Base-by-base conservation (phyloP, 2,797 vertebrate genomes). In the Lacerta bilineata region DNA sequence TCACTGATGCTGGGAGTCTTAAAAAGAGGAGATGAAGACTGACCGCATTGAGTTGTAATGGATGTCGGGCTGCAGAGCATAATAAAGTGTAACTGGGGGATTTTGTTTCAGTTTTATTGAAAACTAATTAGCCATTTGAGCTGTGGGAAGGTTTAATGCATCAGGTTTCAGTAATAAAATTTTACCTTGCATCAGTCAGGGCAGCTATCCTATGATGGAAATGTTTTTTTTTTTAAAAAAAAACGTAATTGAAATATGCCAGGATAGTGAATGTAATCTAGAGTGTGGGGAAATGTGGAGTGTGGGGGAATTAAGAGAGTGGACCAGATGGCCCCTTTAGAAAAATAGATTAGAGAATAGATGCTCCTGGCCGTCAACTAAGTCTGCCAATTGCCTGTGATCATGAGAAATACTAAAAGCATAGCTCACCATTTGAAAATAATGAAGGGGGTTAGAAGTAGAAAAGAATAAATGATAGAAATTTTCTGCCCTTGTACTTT, bases 81-180 rank as follows among this genome's bases (percentile, higher is more conserved):
- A 91, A 83, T 91, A 86, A 91, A 91, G 86, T 59, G 25, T 23
- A 69, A 77, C 46, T 88, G 72, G 25, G 15, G 20, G 9, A 39
- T n/a, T 69, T 88, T 85, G 89, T 92, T 88, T 33, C 9, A 43
- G 3, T 89, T 92, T 92, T 94, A 77, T 90, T 93, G 92, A 84
- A 88, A 88, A 68, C 25, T 90, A 91, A 92, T 92, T 85, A 87
- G 50, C 61, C 91, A 6, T 85, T 95, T 88, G 78, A 91, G 83
- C 86, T 78, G 8, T 85, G 80, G 92, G 89, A 88, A 72, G 94
- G 18, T 93, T 94, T 74, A 96, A 91, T 96, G 94, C 95, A 96
- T 97, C 94, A 86, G 90, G 83, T 97, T 97, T 96, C 95, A 88
- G 83, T 78, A 79, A 91, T 85, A 23, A 95, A 95, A 95, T 92